Percentiles rank a stretch among this genome's conserved stretches.
Evolutionary conservation across 2,113 vertebrate genomes (phyloP).

Genomic region (Triplophysa dalaica): DNA sequence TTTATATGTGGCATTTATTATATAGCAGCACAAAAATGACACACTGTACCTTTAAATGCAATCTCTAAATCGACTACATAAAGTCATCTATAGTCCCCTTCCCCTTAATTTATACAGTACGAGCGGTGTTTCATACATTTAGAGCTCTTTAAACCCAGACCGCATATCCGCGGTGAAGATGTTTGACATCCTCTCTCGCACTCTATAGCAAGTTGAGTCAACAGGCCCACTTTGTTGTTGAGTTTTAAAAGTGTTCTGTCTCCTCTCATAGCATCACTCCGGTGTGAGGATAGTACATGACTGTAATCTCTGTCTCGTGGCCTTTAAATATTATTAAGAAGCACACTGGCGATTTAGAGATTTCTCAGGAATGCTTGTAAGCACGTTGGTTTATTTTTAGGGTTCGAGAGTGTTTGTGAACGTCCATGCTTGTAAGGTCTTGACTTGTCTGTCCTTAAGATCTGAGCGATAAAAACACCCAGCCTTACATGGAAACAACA

Average conservation of each 20-base stretch:
- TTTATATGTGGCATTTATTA: neutral
- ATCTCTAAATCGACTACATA: neutral
- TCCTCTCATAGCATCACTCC: conserved; percentile 8
- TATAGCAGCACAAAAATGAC: too few relatives aligned
- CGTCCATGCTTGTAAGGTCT: conserved; percentile 7
- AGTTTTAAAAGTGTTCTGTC: neutral
- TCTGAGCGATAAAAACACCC: conserved; percentile 4
- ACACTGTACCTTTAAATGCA: neutral
- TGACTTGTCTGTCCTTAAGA: conserved; percentile 33
- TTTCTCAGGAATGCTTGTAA: conserved; percentile 11
- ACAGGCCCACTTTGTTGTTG: conserved; percentile 30
- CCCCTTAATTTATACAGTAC: too few relatives aligned
- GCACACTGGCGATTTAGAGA: conserved; percentile 1
- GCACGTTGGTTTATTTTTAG: neutral
- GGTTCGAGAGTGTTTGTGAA: neutral
- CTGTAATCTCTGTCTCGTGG: conserved; percentile 3
- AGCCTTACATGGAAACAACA: conserved; percentile 16
- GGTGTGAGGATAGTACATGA: neutral
- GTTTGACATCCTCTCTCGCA: conserved; percentile 35
- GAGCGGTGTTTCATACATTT: neutral
- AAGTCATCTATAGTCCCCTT: neutral
- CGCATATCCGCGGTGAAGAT: neutral
- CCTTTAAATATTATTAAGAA: conserved; percentile 47
- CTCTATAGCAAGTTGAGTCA: conserved; percentile 33
- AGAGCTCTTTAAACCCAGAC: neutral